Percentiles rank a stretch among this genome's conserved stretches.
Evolutionary conservation across 92 coral and sea anemone species (phyloP).

Genomic region (Anthopleura xanthogrammica): DNA sequence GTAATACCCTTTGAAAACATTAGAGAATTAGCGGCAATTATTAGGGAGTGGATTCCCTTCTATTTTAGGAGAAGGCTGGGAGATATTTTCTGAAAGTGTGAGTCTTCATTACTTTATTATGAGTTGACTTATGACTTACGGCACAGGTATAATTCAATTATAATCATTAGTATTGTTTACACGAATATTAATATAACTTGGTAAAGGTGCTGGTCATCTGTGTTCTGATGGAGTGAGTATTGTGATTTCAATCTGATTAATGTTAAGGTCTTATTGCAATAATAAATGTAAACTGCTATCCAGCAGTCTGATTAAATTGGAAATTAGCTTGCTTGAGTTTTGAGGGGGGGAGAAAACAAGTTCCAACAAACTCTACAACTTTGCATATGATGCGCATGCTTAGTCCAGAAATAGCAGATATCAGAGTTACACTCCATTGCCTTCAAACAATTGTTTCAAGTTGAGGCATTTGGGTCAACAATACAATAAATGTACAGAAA

Average conservation of each 20-base stretch:
- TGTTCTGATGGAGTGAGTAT: constrained; percentile 51
- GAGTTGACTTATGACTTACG: background rate
- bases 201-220: constrained; percentile 42
- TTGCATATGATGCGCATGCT: too few species aligned
- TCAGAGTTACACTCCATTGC: too few species aligned
- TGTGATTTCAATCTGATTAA: constrained; percentile 59
- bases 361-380: too few species aligned
- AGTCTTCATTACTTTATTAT: background rate
- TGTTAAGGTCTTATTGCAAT: constrained; percentile 33
- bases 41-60: background rate
- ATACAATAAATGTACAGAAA: too few species aligned
- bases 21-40: too few species aligned
- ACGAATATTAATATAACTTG: background rate
- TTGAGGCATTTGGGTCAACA: too few species aligned
- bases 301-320: background rate
- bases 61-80: background rate
- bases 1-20: too few species aligned
- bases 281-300: background rate
- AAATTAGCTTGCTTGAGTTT: too few species aligned
- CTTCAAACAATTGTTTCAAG: too few species aligned
- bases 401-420: too few species aligned
- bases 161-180: background rate
- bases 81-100: background rate
- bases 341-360: too few species aligned
- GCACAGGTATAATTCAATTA: background rate